Percentiles rank a stretch among this genome's conserved stretches.
phyloP scores from a whole-genome alignment of 2,888 invertebrate genomes.

The Perithous albicinctus region DNA sequence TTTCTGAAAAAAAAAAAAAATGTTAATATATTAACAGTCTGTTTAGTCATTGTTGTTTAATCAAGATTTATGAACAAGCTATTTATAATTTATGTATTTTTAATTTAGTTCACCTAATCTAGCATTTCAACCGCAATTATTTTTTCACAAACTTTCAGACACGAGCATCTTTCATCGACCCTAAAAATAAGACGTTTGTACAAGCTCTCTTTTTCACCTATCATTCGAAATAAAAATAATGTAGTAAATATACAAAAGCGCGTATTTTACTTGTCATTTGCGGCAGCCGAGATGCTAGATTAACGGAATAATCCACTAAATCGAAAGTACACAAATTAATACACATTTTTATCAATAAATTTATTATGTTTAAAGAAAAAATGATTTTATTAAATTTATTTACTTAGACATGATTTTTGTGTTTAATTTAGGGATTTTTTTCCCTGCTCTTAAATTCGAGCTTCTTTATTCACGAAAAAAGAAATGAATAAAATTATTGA shows the following conservation, averaged over 20 bases:
- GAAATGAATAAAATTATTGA: background rate
- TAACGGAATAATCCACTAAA: background rate
- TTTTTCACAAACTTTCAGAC: conserved; percentile 1
- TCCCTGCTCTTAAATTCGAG: background rate
- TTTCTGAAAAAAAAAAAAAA: too few species aligned
- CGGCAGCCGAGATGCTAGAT: background rate
- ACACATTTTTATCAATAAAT: background rate
- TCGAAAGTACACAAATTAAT: background rate
- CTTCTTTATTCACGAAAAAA: background rate
- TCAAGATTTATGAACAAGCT: background rate
- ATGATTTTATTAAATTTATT: background rate
- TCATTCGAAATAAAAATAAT: too few species aligned
- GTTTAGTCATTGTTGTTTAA: background rate
- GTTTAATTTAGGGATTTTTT: background rate
- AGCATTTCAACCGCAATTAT: background rate
- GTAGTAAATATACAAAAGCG: too few species aligned
- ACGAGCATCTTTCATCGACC: background rate
- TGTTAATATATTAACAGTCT: conserved; percentile 5
- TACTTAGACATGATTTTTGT: background rate
- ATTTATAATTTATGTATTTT: conserved; percentile 10
- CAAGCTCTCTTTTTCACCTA: background rate
- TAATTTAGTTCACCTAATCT: background rate
- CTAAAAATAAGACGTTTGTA: conserved; percentile 9
- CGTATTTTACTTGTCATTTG: background rate
- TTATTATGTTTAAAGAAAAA: background rate